phyloP scores from a whole-genome alignment of 1,140 invertebrate genomes.

The Nephila pilipes region DNA sequence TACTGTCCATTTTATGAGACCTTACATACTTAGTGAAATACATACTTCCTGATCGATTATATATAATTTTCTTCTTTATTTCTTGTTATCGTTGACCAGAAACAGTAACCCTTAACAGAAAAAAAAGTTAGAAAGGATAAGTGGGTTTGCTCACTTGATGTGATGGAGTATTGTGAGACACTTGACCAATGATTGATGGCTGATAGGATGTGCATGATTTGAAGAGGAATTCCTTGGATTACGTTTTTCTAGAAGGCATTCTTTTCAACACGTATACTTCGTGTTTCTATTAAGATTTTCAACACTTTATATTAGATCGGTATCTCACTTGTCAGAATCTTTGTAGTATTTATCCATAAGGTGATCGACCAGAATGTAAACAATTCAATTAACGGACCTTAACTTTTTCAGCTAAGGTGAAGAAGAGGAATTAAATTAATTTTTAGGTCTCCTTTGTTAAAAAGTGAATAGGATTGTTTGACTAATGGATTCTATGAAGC shows the following conservation, averaged over 20 bases:
- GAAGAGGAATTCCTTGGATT: not conserved
- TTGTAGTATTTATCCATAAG: not conserved
- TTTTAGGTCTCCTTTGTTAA: not conserved
- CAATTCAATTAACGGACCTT: not conserved
- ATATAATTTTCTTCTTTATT: conserved; percentile 21
- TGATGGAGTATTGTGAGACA: conserved; percentile 10
- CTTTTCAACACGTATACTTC: not conserved
- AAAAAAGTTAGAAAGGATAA: not conserved
- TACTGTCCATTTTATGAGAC: not conserved
- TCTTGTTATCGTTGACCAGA: conserved; percentile 2
- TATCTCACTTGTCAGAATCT: not conserved
- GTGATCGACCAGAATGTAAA: not conserved
- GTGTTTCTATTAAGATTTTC: not conserved
- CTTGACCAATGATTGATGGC: conserved; percentile 17
- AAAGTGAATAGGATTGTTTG: not conserved
- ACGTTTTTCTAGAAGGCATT: not conserved
- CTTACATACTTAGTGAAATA: conserved; percentile 17
- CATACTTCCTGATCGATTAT: conserved; percentile 46
- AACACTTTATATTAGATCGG: not conserved
- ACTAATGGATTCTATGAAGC: not conserved
- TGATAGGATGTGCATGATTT: conserved; percentile 10
- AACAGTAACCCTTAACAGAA: conserved; percentile 8
- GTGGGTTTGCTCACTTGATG: not conserved
- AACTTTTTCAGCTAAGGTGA: not conserved
- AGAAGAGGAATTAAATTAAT: not conserved